phyloP scores from a whole-genome alignment of 2,113 vertebrate species.

The Trogon melanurus region DNA sequence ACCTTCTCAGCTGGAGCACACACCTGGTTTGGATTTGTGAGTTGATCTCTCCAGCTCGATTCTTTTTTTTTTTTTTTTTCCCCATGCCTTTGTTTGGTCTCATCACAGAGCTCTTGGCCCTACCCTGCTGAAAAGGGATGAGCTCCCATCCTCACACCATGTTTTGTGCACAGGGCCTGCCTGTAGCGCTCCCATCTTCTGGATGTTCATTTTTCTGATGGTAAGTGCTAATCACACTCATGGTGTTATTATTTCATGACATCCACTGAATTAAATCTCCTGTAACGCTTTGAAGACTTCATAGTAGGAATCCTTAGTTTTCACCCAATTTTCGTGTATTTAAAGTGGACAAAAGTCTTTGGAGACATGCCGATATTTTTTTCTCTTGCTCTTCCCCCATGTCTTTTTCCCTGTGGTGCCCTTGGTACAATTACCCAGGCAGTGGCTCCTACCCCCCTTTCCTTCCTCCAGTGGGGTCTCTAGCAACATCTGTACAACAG shows the following conservation, averaged over 20 bases:
- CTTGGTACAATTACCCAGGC: rapidly evolving
- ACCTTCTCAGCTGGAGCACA: not conserved
- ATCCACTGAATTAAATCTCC: not conserved
- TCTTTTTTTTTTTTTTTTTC: no score
- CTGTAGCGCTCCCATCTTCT: not conserved
- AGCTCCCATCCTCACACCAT: not conserved
- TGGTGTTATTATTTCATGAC: not conserved
- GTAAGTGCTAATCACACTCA: not conserved
- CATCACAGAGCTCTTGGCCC: not conserved
- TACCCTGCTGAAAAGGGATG: not conserved
- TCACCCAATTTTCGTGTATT: not conserved
- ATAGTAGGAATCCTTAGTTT: not conserved
- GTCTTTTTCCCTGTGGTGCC: not conserved
- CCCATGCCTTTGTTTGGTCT: not conserved
- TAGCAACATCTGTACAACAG: not conserved
- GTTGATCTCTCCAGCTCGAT: not conserved
- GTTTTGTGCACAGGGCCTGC: not conserved
- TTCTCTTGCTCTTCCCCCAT: not conserved
- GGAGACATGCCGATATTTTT: not conserved
- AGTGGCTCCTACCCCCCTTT: not conserved
- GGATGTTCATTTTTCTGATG: not conserved
- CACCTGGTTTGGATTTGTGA: rapidly evolving
- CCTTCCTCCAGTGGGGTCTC: not conserved
- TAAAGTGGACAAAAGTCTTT: not conserved
- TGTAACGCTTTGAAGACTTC: not conserved